Evolutionary conservation across 1,140 invertebrate genomes (phyloP), one percentile per base, ranked within the genome.

Genomic region (Pentalonia nigronervosa): DNA sequence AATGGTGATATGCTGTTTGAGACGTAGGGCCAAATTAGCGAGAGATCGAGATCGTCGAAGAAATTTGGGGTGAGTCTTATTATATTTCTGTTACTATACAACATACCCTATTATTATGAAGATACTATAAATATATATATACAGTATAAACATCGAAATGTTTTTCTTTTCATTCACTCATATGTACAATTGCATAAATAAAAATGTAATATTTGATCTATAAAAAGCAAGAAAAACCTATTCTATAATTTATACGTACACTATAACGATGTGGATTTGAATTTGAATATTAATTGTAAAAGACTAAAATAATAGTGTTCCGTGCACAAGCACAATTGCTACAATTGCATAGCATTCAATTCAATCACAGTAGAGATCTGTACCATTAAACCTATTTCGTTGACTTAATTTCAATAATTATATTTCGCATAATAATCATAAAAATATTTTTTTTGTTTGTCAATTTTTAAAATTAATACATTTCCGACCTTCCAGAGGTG

Each of bases 1-100:
- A 60, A 96, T 98, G 93, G 97, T 98, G 90, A 98, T 98, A 95
- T 98, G 98, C 95, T 98, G 97, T 95, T 95, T 98, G 76, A 95
- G 97, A 84, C 96, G 97, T 94, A 96, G 98, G 94, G 98, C 98
- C 2, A 98, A 98, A 95, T 95, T 98, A 94, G 97, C 97, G 2
- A 96, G 94, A 47, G 94, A 95, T 60, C 67, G 94, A 81, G 94
- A 94, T 87, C 86, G 94, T 17, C 94, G 95, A n/a, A 92, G 95
- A 86, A 93, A 93, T 84, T 83, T 93, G 21, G 91, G 91, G 91
- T 93, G 34, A 93, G 81, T 86, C 1, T 41, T 76, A 14, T 9
- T 11, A 60, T 30, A 8, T 30, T 60, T 11, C 8, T 9, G 60
- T 67, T 67, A 76, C 11, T n/a, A 17, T 17, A n/a, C 9, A 67